Percentiles rank a stretch among this genome's conserved stretches.
Conservation (phyloP, 2,113 vertebrate species). For the Eretmochelys imbricata region DNA sequence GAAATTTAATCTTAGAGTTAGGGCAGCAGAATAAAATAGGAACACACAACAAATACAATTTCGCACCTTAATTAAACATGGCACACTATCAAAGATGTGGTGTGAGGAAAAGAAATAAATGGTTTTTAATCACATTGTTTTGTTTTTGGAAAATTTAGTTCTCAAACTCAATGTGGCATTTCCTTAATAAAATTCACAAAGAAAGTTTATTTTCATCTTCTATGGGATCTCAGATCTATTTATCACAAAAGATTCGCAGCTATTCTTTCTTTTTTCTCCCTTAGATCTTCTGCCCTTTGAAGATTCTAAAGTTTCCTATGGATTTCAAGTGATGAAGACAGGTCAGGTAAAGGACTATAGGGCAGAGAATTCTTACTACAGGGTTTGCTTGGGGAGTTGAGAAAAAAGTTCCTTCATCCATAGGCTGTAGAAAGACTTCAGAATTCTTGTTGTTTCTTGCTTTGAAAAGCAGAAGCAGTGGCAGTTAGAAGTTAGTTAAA, state of each 20-base stretch:
- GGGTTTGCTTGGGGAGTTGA: constrained; percentile 37
- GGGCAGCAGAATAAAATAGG: not conserved
- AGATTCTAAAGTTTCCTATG: constrained; percentile 40
- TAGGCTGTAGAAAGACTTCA: constrained; percentile 27
- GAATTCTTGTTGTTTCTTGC: constrained; percentile 15
- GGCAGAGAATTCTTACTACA: not conserved
- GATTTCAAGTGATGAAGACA: constrained; percentile 29
- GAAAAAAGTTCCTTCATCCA: constrained; percentile 38
- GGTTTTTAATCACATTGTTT: not conserved
- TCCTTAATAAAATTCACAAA: constrained; percentile 36
- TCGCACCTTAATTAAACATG: constrained; percentile 19
- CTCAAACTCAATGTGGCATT: not conserved
- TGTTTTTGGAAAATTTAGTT: not conserved
- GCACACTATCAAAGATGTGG: not conserved
- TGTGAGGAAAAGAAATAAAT: not conserved
- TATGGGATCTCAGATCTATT: constrained; percentile 46
- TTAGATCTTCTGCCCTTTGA: constrained; percentile 57
- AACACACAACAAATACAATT: not conserved
- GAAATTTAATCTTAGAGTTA: not conserved
- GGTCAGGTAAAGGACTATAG: not conserved
- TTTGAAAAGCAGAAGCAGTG: not conserved
- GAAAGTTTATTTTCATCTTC: constrained; percentile 42
- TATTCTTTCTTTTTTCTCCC: not conserved
- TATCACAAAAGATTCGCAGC: constrained; percentile 40
- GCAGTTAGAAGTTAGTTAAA: not conserved